phyloP scores from a whole-genome alignment of 92 coral and sea anemone genomes.

The Nematostella vectensis region DNA sequence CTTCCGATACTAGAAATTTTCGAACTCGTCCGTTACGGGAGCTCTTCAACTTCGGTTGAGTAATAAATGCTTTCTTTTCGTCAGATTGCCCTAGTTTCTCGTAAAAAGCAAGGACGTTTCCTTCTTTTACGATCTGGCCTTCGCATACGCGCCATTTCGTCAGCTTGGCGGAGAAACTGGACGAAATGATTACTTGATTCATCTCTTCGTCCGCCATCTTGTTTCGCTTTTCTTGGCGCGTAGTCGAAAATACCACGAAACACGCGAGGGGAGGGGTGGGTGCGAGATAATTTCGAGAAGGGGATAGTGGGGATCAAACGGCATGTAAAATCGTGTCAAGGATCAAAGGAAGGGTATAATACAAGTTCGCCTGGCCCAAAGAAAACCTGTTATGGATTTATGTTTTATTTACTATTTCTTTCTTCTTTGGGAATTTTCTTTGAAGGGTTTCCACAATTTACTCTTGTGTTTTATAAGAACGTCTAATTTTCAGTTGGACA shows the following conservation, averaged over 20 bases:
- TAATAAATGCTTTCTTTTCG: slow-evolving; percentile 49
- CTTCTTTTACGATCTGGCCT: slow-evolving; percentile 81
- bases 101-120: slow-evolving; percentile 88
- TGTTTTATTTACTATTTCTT: too few species aligned
- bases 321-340: too few species aligned
- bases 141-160: slow-evolving; percentile 81
- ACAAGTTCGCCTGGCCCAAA: too few species aligned
- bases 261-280: slow-evolving; percentile 35
- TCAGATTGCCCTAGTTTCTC: slow-evolving; percentile 51
- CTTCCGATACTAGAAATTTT: slow-evolving; percentile 76
- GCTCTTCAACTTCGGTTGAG: slow-evolving; percentile 89
- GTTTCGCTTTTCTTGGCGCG: slow-evolving; percentile 41
- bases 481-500: too few species aligned
- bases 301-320: neutral
- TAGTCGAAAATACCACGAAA: neutral
- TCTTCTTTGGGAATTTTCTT: too few species aligned
- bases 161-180: slow-evolving; percentile 57
- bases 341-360: too few species aligned
- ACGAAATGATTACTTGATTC: slow-evolving; percentile 75
- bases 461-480: too few species aligned
- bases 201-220: slow-evolving; percentile 90
- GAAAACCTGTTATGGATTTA: too few species aligned
- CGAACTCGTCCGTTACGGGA: slow-evolving; percentile 67
- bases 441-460: too few species aligned
- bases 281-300: neutral